Base-by-base conservation (phyloP, 2,113 vertebrate genomes). In the Tricholaema leucomelas region DNA sequence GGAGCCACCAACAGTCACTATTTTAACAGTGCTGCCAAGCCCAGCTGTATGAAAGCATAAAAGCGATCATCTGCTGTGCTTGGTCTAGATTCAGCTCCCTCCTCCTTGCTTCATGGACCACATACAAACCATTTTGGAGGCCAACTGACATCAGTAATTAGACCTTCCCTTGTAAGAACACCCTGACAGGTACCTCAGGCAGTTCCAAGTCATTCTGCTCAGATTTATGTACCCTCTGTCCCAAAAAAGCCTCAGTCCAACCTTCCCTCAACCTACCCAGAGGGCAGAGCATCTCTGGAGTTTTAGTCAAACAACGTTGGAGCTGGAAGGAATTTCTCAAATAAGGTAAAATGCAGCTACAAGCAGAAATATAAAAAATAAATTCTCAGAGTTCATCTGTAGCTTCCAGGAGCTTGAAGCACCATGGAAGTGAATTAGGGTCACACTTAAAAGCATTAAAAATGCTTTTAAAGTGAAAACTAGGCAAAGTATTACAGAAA, bases 141-240 rank as follows among this genome's bases (percentile, higher is more conserved):
- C 31, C 36, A 92, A 60, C 74, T 95, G 91, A 96, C 93, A 95
- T 85, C 81, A 87, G 42, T 92, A 89, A 94, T 96, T 92, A 94
- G 86, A 94, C 54, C 92, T 48, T 76, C 81, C 88, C 64, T 74
- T 3, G 2, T 40, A 87, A 89, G 77, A 94, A 48, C 52, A 89
- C 67, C 87, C 56, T 96, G 94, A 96, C 86, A 96, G 74, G 78
- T 87, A 94, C 93, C 93, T 94, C 84, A 88, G 96, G 93, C 92
- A 73, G 28, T 95, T 95, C 88, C 64, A 87, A 90, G 71, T 81
- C 55, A 56, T 92, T 96, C 86, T 0, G 0, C 56, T 91, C 60
- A 94, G 59, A 93, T 92, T 85, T 94, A 94, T 82, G 74, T 63
- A 95, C 83, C 86, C 84, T 93, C 58, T 95, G 86, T 77, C 92